Evolutionary conservation across 2,888 invertebrate species (phyloP).

Genomic region (Drosophila rubida): DNA sequence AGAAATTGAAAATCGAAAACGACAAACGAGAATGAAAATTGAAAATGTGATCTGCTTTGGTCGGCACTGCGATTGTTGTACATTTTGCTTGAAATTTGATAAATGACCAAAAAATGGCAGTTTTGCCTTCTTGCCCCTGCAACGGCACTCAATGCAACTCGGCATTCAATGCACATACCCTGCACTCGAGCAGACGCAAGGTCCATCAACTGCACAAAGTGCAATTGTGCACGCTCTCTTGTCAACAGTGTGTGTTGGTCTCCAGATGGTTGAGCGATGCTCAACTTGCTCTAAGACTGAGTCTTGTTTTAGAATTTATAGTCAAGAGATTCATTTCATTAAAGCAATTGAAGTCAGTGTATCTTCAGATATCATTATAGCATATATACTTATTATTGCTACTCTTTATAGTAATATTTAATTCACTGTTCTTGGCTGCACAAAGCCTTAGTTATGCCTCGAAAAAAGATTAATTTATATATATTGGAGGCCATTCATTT

Average conservation of each 20-base stretch:
- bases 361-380: no score
- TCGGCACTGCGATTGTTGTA: constrained; percentile 49
- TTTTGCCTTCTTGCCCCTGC: constrained; percentile 15
- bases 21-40: constrained; percentile 18
- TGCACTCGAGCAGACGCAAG: not conserved
- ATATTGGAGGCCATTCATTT: no score
- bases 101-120: constrained; percentile 63
- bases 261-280: no score
- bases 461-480: no score
- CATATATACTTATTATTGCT: no score
- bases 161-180: constrained; percentile 16
- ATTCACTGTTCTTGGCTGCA: no score
- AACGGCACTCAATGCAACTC: not conserved
- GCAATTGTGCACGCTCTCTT: not conserved
- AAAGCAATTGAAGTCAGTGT: no score
- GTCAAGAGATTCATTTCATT: no score
- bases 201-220: not conserved
- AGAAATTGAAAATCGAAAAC: constrained; percentile 17
- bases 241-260: not conserved
- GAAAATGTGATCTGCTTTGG: constrained; percentile 70
- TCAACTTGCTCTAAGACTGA: no score
- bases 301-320: no score
- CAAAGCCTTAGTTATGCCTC: no score
- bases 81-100: constrained; percentile 74
- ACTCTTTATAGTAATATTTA: no score